Percentiles rank a stretch among this genome's conserved stretches.
Evolutionary conservation across 2,888 invertebrate genomes (phyloP).

Genomic region (Globia sparganii): DNA sequence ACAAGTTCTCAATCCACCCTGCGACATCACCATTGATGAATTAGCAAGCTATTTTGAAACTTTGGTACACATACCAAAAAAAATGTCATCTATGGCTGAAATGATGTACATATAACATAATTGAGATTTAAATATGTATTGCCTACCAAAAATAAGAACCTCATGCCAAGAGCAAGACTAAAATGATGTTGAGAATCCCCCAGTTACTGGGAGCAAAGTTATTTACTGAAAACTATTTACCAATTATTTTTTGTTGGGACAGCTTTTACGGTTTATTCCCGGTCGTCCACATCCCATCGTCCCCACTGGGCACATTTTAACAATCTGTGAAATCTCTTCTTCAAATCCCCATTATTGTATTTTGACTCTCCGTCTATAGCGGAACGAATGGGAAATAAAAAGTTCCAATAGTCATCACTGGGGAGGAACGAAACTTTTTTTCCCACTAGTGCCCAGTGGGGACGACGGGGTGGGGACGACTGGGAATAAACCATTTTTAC

Average conservation of each 20-base stretch:
- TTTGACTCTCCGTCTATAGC: too few relatives aligned
- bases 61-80: slow-evolving; percentile 98
- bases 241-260: not conserved
- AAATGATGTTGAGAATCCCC: slow-evolving; percentile 8
- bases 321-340: too few relatives aligned
- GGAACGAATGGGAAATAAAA: too few relatives aligned
- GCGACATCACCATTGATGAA: slow-evolving; percentile 98
- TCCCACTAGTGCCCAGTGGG: too few relatives aligned
- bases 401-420: too few relatives aligned
- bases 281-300: too few relatives aligned
- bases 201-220: not conserved
- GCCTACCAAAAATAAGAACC: slow-evolving; percentile 23
- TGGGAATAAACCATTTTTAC: too few relatives aligned
- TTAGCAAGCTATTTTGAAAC: slow-evolving; percentile 98
- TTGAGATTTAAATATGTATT: slow-evolving; percentile 5
- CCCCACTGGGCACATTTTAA: too few relatives aligned
- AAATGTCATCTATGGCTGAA: slow-evolving; percentile 99
- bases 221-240: slow-evolving; percentile 1
- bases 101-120: slow-evolving; percentile 97
- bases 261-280: too few relatives aligned
- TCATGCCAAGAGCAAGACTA: not conserved
- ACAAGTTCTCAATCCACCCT: slow-evolving; percentile 93
- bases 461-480: too few relatives aligned
- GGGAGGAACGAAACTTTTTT: too few relatives aligned
- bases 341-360: too few relatives aligned